Percentiles rank a stretch among this genome's conserved stretches.
These are phyloP conservation scores for Drosophila pseudoobscura DNA, from an alignment of 1,140 invertebrate genomes.

Conservation along the genomic window DNA sequence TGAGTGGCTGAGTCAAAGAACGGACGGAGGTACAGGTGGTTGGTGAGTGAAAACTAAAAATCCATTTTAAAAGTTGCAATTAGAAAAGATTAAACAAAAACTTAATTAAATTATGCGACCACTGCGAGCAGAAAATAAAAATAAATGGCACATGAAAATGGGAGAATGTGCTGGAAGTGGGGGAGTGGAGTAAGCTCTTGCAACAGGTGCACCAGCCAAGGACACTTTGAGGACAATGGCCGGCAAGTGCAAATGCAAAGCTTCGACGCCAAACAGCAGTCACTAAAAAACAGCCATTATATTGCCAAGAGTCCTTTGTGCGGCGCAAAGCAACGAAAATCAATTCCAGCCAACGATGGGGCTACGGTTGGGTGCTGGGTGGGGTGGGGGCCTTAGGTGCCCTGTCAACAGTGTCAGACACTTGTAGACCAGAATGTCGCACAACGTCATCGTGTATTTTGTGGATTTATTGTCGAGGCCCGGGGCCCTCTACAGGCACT, in stretches of 20 bases:
- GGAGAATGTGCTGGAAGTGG: not conserved
- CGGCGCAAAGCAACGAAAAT: constrained; percentile 34
- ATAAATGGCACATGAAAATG: constrained; percentile 20
- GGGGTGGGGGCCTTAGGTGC: not conserved
- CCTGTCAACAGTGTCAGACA: constrained; percentile 63
- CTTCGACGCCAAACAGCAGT: constrained; percentile 4
- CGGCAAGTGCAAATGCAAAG: constrained; percentile 14
- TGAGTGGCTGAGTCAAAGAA: constrained; percentile 5
- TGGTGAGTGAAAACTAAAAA: constrained; percentile 38
- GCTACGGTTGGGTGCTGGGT: not conserved
- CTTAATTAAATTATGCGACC: constrained; percentile 45
- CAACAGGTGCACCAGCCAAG: constrained; percentile 58
- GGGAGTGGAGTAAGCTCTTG: not conserved
- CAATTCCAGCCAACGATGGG: constrained; percentile 23
- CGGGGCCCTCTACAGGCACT: constrained; percentile 43
- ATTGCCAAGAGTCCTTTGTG: constrained; percentile 25
- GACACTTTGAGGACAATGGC: constrained; percentile 45
- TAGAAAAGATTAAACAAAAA: constrained; percentile 26
- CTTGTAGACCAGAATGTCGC: constrained; percentile 44
- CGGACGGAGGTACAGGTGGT: constrained; percentile 29
- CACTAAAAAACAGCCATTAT: constrained; percentile 23
- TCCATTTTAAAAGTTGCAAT: constrained; percentile 34
- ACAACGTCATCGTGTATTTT: constrained; percentile 34
- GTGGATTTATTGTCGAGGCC: constrained; percentile 44
- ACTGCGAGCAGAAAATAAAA: constrained; percentile 51